phyloP scores from a whole-genome alignment of 2,797 vertebrate genomes.

The Tapera naevia region DNA sequence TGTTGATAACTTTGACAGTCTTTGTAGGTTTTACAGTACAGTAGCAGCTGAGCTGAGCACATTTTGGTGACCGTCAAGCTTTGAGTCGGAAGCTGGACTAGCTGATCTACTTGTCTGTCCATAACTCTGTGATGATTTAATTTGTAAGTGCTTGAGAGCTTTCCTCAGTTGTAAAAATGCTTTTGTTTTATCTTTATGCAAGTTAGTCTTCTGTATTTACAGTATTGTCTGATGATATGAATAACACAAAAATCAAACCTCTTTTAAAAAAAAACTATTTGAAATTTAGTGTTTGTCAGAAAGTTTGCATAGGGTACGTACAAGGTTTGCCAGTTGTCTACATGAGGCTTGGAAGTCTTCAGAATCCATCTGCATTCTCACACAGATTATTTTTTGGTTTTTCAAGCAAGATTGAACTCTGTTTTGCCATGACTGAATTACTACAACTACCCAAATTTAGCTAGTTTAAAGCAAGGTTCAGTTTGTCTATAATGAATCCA shows the following conservation, averaged over 20 bases:
- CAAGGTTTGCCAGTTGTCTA: background rate
- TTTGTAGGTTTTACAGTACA: background rate
- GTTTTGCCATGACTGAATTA: background rate
- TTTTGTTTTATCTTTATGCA: background rate
- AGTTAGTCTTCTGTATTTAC: background rate
- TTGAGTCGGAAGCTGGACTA: background rate
- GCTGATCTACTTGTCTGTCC: background rate
- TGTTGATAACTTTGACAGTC: background rate
- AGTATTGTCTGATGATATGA: background rate
- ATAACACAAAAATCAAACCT: background rate
- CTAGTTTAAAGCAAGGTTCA: background rate
- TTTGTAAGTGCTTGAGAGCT: background rate
- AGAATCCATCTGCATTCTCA: background rate
- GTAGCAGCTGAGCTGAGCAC: background rate
- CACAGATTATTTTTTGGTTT: background rate
- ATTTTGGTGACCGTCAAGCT: background rate
- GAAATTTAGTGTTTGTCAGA: background rate
- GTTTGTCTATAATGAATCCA: background rate
- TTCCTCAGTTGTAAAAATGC: background rate
- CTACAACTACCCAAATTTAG: background rate
- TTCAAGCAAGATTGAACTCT: background rate
- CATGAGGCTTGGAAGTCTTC: background rate
- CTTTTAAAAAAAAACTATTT: background rate
- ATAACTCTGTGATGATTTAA: background rate
- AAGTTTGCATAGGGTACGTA: background rate